These are phyloP conservation scores for Oreochromis mossambicus DNA, from an alignment of 2,797 vertebrate genomes.

Conservation along the genomic window DNA sequence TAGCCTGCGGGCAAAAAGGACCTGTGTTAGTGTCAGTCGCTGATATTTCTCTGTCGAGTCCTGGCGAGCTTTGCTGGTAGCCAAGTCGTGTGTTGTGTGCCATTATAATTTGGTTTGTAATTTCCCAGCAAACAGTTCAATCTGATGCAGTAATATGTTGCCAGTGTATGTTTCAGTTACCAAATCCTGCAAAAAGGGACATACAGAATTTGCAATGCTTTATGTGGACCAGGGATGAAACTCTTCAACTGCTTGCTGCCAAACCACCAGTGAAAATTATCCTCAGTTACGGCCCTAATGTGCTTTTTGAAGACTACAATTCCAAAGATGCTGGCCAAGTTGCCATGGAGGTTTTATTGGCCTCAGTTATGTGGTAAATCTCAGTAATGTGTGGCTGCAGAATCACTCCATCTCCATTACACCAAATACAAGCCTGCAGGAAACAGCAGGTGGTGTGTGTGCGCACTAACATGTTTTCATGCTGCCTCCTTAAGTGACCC, in stretches of 20 bases:
- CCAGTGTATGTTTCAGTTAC: not conserved
- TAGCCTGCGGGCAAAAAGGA: not conserved
- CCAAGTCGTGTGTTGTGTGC: not conserved
- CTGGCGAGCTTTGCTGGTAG: not conserved
- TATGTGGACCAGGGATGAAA: not conserved
- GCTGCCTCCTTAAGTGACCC: constrained; percentile 57
- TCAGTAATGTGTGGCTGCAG: constrained; percentile 22
- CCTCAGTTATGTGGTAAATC: constrained; percentile 39
- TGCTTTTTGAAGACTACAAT: not conserved
- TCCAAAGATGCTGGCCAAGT: not conserved
- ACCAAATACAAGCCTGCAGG: constrained; percentile 31
- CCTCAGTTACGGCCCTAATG: not conserved
- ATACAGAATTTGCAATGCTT: not conserved
- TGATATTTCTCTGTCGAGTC: not conserved
- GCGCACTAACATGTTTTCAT: constrained; percentile 6
- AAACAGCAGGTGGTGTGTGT: constrained; percentile 68
- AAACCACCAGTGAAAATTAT: not conserved
- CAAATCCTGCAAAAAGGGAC: not conserved
- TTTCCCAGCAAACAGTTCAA: not conserved
- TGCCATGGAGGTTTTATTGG: constrained; percentile 18
- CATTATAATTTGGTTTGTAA: not conserved
- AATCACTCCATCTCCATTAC: constrained; percentile 60
- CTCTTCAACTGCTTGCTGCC: not conserved
- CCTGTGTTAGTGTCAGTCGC: not conserved
- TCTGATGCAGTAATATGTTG: not conserved